phyloP scores from a whole-genome alignment of 2,797 vertebrate genomes.

The Smutsia gigantea region DNA sequence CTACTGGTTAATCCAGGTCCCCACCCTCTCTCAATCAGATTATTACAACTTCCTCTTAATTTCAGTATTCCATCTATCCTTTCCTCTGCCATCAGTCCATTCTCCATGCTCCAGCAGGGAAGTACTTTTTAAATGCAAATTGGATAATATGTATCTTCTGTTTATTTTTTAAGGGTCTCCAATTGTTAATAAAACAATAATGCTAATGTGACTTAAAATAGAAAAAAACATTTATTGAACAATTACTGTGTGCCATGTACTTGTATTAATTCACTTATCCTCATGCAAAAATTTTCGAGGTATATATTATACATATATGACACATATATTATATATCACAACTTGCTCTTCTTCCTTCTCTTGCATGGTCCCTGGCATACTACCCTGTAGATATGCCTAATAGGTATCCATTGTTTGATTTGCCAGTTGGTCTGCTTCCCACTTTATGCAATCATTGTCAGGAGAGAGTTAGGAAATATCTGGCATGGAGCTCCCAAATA shows the following conservation, averaged over 20 bases:
- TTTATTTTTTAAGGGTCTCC: background rate
- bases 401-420: background rate
- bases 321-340: background rate
- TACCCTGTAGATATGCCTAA: background rate
- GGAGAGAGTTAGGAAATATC: background rate
- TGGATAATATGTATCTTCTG: background rate
- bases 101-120: background rate
- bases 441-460: background rate
- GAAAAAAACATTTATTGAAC: background rate
- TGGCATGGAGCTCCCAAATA: slow-evolving; percentile 47
- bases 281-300: background rate
- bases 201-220: background rate
- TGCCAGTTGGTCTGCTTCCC: background rate
- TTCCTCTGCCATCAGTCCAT: background rate
- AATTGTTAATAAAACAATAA: background rate
- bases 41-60: background rate
- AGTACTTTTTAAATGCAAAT: background rate
- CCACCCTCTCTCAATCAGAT: background rate
- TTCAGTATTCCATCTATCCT: background rate
- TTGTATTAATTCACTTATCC: background rate
- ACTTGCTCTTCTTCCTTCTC: background rate
- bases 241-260: background rate
- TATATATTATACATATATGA: background rate
- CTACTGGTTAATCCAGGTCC: background rate
- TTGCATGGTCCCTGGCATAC: background rate